These are phyloP conservation scores for Cyprinodon brontotheroides DNA, from an alignment of 2,113 vertebrate species.

Conservation along the genomic window DNA sequence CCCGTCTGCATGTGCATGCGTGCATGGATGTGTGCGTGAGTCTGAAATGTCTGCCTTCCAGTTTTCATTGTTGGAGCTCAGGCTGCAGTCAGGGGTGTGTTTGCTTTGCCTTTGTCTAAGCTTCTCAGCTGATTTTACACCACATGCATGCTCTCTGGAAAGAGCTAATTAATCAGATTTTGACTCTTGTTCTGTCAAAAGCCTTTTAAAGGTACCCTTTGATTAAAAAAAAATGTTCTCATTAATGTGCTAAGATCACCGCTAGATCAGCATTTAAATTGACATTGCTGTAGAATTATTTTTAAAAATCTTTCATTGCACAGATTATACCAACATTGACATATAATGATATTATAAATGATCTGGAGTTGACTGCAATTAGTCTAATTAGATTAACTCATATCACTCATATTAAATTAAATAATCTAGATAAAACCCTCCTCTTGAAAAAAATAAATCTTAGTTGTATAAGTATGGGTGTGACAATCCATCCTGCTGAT, in stretches of 20 bases:
- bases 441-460: background rate
- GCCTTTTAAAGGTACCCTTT: background rate
- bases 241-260: background rate
- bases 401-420: background rate
- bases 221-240: background rate
- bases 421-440: background rate
- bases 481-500: background rate
- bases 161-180: background rate
- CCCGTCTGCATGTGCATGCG: slow-evolving; percentile 1
- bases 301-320: background rate
- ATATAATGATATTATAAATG: background rate
- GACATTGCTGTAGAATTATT: background rate
- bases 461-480: background rate
- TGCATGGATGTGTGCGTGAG: slow-evolving; percentile 14
- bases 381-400: background rate
- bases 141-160: background rate
- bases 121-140: slow-evolving; percentile 38
- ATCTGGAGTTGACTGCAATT: background rate
- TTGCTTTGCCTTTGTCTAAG: slow-evolving; percentile 70
- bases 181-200: background rate
- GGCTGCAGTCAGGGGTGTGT: slow-evolving; percentile 64
- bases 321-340: background rate
- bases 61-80: slow-evolving; percentile 67
- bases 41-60: slow-evolving; percentile 47
- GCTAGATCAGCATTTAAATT: background rate